These are phyloP conservation scores for Gambusia yucatana DNA, from an alignment of 2,797 vertebrate genomes.

Conservation along the genomic window DNA sequence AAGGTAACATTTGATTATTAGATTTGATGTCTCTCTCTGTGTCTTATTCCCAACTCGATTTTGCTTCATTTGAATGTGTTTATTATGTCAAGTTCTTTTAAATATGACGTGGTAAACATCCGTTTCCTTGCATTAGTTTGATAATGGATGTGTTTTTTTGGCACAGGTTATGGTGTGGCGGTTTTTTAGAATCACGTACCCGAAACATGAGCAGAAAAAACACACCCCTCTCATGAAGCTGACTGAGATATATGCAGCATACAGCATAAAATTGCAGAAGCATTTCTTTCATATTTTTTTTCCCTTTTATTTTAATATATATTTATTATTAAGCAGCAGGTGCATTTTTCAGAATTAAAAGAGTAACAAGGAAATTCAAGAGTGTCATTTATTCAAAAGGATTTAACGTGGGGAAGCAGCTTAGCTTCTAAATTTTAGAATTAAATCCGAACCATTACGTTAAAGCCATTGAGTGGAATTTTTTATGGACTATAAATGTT, in stretches of 20 bases:
- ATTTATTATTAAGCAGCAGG: no score
- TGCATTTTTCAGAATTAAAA: not conserved
- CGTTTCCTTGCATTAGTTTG: no score
- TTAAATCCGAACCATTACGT: not conserved
- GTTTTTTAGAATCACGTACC: not conserved
- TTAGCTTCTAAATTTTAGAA: conserved; percentile 1
- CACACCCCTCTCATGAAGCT: not conserved
- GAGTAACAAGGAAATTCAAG: not conserved
- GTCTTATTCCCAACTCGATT: not conserved
- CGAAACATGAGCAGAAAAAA: not conserved
- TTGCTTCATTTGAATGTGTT: not conserved
- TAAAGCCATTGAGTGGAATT: not conserved
- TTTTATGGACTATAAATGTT: not conserved
- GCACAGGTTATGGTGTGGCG: not conserved
- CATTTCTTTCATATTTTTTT: not conserved
- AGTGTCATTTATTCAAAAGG: not conserved
- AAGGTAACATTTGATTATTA: conserved; percentile 68
- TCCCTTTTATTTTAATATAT: no score
- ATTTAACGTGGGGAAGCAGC: not conserved
- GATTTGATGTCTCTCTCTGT: not conserved
- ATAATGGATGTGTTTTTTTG: not conserved
- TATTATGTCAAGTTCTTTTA: not conserved
- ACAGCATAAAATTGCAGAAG: not conserved
- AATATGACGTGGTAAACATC: not conserved
- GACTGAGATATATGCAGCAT: not conserved